phyloP scores from a whole-genome alignment of 2,888 invertebrate species.

The Morpho helenor region DNA sequence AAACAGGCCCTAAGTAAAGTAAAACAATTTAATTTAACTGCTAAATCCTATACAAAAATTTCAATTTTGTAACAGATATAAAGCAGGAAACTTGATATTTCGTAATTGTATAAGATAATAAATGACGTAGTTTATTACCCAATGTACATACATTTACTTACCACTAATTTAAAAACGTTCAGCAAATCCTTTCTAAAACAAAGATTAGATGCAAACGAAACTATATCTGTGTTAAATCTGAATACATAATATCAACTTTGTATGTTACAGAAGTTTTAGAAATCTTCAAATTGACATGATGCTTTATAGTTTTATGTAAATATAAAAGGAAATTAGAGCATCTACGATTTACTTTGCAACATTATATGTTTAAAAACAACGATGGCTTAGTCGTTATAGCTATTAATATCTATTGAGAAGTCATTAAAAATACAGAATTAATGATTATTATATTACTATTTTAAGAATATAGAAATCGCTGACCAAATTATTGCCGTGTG shows the following conservation, averaged over 20 bases:
- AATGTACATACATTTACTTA: not conserved
- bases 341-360: not conserved
- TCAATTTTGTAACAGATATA: too few species aligned
- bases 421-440: too few species aligned
- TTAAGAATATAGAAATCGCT: too few species aligned
- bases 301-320: slow-evolving; percentile 18
- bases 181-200: slow-evolving; percentile 22
- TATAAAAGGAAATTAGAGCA: not conserved
- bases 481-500: too few species aligned
- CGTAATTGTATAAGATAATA: too few species aligned
- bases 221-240: slow-evolving; percentile 32
- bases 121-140: not conserved
- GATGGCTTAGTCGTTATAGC: not conserved
- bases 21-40: too few species aligned
- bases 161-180: slow-evolving; percentile 8
- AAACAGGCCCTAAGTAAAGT: too few species aligned
- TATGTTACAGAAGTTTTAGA: slow-evolving; percentile 29
- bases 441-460: too few species aligned
- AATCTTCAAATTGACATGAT: slow-evolving; percentile 19
- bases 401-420: too few species aligned
- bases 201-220: slow-evolving; percentile 30
- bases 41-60: too few species aligned
- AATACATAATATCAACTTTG: slow-evolving; percentile 31
- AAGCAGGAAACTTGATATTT: too few species aligned
- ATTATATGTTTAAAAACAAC: not conserved